phyloP scores from a whole-genome alignment of 92 coral and sea anemone species.

The Umimayanthus chanpuru region DNA sequence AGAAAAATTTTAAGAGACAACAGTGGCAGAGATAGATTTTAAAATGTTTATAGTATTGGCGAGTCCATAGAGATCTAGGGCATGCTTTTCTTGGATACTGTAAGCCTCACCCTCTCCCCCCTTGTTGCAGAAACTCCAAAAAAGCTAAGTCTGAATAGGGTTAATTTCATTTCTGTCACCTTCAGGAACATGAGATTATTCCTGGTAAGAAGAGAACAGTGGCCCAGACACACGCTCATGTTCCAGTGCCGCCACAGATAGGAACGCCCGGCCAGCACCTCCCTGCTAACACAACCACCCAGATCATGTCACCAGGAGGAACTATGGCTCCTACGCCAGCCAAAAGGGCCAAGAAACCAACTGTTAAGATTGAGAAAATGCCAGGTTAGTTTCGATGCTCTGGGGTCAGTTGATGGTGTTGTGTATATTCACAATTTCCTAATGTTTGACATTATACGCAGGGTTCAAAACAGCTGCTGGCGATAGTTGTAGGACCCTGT shows the following conservation, averaged over 20 bases:
- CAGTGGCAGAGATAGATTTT: too few species aligned
- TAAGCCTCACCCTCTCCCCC: background rate
- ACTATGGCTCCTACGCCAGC: slow-evolving; percentile 55
- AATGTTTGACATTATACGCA: too few species aligned
- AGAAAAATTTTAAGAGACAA: too few species aligned
- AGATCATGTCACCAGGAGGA: slow-evolving; percentile 8
- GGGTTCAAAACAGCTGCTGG: too few species aligned
- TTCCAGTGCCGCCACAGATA: slow-evolving; percentile 6
- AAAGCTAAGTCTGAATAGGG: too few species aligned
- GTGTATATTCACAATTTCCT: background rate
- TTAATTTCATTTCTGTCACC: background rate
- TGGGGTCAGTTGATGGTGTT: background rate
- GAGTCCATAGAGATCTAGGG: too few species aligned
- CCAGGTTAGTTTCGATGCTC: slow-evolving; percentile 36
- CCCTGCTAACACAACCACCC: slow-evolving; percentile 20
- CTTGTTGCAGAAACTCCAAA: too few species aligned
- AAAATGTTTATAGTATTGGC: too few species aligned
- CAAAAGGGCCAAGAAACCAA: slow-evolving; percentile 84
- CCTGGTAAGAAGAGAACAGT: slow-evolving; percentile 40
- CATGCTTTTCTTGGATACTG: background rate
- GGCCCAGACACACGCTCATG: background rate
- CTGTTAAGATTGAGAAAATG: slow-evolving; percentile 44
- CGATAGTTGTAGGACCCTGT: too few species aligned
- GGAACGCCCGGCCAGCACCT: slow-evolving; percentile 11
- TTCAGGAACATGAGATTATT: slow-evolving; percentile 28